phyloP scores from a whole-genome alignment of 2,888 invertebrate genomes.

The Atherix ibis region DNA sequence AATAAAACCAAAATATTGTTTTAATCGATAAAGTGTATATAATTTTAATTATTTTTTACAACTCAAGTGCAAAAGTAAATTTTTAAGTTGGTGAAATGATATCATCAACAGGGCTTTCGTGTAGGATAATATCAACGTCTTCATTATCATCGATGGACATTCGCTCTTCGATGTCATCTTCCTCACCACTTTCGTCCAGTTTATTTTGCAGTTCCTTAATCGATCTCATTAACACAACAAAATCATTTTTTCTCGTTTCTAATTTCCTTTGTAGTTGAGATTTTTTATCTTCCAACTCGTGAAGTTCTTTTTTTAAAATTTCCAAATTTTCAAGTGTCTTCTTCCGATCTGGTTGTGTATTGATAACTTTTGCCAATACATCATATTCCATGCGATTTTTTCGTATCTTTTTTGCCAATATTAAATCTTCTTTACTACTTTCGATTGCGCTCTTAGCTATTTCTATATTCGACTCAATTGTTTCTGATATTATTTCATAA shows the following conservation, averaged over 20 bases:
- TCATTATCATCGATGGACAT: constrained; percentile 1
- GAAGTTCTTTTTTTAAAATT: constrained; percentile 56
- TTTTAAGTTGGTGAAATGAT: no score
- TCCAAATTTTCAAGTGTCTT: constrained; percentile 55
- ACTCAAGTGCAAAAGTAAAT: no score
- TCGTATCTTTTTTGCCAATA: constrained; percentile 69
- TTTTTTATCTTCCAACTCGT: constrained; percentile 51
- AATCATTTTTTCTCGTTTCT: constrained; percentile 73
- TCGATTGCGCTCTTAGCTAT: constrained; percentile 67
- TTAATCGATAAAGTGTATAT: no score
- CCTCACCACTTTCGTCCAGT: constrained; percentile 49
- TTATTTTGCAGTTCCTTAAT: constrained; percentile 71
- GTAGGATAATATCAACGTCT: background rate
- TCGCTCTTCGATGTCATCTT: constrained; percentile 37
- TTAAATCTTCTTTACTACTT: constrained; percentile 62
- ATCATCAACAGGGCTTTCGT: no score
- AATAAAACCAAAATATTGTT: no score
- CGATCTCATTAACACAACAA: constrained; percentile 73
- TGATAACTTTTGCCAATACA: constrained; percentile 78
- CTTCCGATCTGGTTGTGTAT: constrained; percentile 75
- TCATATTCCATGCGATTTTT: constrained; percentile 89
- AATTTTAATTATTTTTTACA: no score
- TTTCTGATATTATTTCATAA: constrained; percentile 59
- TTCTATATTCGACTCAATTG: constrained; percentile 65
- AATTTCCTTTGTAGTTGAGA: constrained; percentile 60